These are phyloP conservation scores for Cephonodes hylas DNA, from an alignment of 2,888 invertebrate species.

Conservation along the genomic window DNA sequence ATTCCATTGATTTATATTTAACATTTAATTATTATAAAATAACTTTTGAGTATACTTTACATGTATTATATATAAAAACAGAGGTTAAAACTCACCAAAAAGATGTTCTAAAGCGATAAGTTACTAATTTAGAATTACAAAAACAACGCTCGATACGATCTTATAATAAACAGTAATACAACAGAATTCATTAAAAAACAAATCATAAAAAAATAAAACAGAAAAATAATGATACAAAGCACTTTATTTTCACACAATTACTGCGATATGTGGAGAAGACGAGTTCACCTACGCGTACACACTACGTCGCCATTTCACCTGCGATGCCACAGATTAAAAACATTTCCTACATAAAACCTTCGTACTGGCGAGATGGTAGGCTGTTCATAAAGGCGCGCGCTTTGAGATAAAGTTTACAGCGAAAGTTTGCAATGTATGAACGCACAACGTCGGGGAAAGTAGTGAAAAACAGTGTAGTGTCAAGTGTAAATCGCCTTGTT, in stretches of 20 bases:
- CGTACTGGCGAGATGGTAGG: conserved; percentile 30
- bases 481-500: conserved; percentile 82
- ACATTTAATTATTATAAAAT: no score
- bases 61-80: neutral
- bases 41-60: no score
- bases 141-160: conserved; percentile 3
- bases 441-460: conserved; percentile 52
- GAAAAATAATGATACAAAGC: conserved; percentile 71
- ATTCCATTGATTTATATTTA: no score
- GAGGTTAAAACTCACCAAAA: neutral
- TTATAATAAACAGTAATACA: neutral
- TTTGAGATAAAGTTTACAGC: neutral
- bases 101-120: neutral
- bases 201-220: conserved; percentile 36
- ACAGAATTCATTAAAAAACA: conserved; percentile 8
- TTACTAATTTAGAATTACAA: conserved; percentile 4
- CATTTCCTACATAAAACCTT: conserved; percentile 15
- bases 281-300: conserved; percentile 44
- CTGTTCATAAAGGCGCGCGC: neutral
- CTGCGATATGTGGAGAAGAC: conserved; percentile 58
- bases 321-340: conserved; percentile 45
- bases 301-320: conserved; percentile 41
- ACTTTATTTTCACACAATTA: conserved; percentile 76
- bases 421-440: conserved; percentile 2
- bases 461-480: conserved; percentile 77